These are phyloP conservation scores for Himalopsyche phryganea DNA, from an alignment of 1,140 invertebrate species.

Conservation along the genomic window DNA sequence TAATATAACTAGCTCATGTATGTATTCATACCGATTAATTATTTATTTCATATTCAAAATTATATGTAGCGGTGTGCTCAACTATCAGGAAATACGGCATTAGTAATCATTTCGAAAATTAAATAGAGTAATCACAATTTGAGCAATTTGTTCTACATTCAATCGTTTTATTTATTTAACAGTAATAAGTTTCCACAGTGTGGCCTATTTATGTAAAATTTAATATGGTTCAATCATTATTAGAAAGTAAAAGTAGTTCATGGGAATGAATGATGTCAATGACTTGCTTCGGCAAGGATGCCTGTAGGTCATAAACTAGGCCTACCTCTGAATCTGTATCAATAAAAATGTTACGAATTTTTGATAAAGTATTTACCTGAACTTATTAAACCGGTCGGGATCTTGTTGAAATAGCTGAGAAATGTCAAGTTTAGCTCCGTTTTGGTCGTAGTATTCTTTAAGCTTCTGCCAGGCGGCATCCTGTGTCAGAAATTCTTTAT, in stretches of 20 bases:
- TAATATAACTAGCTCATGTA: too few relatives aligned
- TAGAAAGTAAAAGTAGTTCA: slow-evolving; percentile 17
- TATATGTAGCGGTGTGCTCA: too few relatives aligned
- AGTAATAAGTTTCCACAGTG: too few relatives aligned
- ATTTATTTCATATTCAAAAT: too few relatives aligned
- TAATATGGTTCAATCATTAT: background rate
- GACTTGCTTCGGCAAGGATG: slow-evolving; percentile 17
- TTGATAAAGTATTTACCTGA: slow-evolving; percentile 59
- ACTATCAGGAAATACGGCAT: too few relatives aligned
- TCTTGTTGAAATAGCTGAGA: slow-evolving; percentile 73
- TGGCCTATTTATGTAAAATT: too few relatives aligned
- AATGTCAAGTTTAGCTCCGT: slow-evolving; percentile 71
- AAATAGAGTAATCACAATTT: too few relatives aligned
- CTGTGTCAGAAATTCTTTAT: slow-evolving; percentile 53
- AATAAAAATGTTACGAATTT: background rate
- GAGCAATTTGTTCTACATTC: too few relatives aligned
- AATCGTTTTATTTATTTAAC: too few relatives aligned
- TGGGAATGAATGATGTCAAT: background rate
- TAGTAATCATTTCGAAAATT: too few relatives aligned
- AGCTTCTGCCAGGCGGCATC: slow-evolving; percentile 70
- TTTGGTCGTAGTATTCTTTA: slow-evolving; percentile 64
- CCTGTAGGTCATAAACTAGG: slow-evolving; percentile 16
- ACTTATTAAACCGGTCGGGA: slow-evolving; percentile 73
- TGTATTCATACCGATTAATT: too few relatives aligned
- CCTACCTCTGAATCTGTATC: background rate